Conservation (phyloP, 2,113 vertebrate genomes). For the Grallaria varia region DNA sequence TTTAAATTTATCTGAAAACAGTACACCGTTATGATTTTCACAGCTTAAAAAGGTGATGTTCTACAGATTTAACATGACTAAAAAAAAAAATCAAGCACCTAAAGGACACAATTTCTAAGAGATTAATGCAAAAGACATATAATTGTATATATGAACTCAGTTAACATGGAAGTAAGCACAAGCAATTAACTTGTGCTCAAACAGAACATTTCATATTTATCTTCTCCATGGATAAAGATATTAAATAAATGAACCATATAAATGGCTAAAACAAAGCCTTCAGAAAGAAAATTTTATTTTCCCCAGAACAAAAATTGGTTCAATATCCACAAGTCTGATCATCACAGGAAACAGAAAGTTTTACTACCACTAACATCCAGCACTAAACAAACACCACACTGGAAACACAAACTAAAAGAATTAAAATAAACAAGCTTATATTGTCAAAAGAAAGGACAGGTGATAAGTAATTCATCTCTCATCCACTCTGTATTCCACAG, state of each 20-base stretch:
- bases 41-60: not conserved
- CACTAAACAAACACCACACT: not conserved
- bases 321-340: not conserved
- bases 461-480: not conserved
- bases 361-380: not conserved
- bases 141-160: not conserved
- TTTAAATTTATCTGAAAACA: not conserved
- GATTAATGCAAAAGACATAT: not conserved
- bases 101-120: not conserved
- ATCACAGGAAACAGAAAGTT: not conserved
- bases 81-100: not conserved
- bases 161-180: not conserved
- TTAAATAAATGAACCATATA: not conserved
- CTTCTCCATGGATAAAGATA: not conserved
- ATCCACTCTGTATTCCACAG: not conserved
- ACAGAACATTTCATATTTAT: not conserved
- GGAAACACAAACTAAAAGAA: not conserved
- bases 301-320: not conserved
- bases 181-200: not conserved
- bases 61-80: not conserved
- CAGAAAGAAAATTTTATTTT: not conserved
- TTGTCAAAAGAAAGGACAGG: not conserved
- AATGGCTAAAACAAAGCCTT: not conserved
- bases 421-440: not conserved
- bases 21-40: not conserved